phyloP scores from a whole-genome alignment of 1,140 invertebrate genomes.

The Drosophila mauritiana region DNA sequence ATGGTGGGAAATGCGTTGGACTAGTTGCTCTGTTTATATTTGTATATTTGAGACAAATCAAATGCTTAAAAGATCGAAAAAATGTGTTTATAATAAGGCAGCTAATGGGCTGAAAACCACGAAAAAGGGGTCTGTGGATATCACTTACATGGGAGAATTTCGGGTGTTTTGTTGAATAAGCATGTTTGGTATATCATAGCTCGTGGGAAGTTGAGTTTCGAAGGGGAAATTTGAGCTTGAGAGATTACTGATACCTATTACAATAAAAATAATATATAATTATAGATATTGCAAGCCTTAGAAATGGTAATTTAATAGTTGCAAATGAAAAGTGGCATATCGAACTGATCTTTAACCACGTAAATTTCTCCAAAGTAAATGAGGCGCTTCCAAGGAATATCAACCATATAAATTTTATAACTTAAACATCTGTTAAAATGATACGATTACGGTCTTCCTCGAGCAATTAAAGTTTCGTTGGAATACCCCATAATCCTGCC shows the following conservation, averaged over 20 bases:
- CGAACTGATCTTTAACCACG: background rate
- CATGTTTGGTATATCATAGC: conserved; percentile 16
- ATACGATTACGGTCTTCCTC: conserved; percentile 4
- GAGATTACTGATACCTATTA: conserved; percentile 1
- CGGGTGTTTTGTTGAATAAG: conserved; percentile 1
- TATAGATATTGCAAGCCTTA: background rate
- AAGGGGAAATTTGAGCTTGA: conserved; percentile 7
- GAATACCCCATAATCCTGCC: conserved; percentile 26
- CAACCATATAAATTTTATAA: background rate
- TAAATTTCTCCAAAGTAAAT: conserved; percentile 3
- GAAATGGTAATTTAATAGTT: background rate
- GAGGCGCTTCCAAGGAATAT: conserved; percentile 1
- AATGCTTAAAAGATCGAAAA: conserved; percentile 48
- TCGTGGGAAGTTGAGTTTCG: conserved; percentile 16
- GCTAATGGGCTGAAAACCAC: conserved; percentile 61
- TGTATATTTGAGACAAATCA: conserved; percentile 60
- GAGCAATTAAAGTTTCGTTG: conserved; percentile 22
- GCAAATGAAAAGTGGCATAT: background rate
- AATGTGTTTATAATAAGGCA: conserved; percentile 75
- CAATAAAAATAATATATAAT: no score
- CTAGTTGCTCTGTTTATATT: conserved; percentile 65
- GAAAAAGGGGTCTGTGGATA: conserved; percentile 62
- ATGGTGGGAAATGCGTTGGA: conserved; percentile 65
- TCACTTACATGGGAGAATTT: conserved; percentile 44
- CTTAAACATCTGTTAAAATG: conserved; percentile 15